phyloP scores from a whole-genome alignment of 1,140 invertebrate species.

The Bilobella aurantiaca region DNA sequence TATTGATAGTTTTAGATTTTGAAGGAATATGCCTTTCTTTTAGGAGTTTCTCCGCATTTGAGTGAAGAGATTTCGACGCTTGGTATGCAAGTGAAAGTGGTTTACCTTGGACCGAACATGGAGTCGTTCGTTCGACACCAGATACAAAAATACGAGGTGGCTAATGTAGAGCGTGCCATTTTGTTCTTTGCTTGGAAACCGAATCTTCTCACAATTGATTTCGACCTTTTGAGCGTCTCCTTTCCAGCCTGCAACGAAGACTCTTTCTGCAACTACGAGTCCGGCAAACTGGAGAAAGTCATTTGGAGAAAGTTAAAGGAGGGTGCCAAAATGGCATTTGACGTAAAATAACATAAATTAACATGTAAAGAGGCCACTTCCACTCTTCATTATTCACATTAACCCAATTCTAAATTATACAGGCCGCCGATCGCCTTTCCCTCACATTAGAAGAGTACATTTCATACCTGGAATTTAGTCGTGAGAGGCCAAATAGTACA shows the following conservation, averaged over 20 bases:
- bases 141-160: constrained; percentile 37
- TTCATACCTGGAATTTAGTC: constrained; percentile 45
- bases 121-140: constrained; percentile 43
- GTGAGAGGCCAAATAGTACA: constrained; percentile 19
- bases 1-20: too few species aligned
- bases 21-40: neutral
- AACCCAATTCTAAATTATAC: too few species aligned
- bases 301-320: constrained; percentile 50
- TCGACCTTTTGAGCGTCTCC: constrained; percentile 43
- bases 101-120: constrained; percentile 45
- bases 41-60: constrained; percentile 44
- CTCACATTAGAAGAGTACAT: constrained; percentile 48
- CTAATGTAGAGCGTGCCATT: constrained; percentile 42
- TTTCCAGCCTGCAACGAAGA: constrained; percentile 34
- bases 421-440: constrained; percentile 48
- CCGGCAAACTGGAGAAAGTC: constrained; percentile 55
- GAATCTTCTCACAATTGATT: constrained; percentile 44
- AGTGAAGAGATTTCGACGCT: constrained; percentile 47
- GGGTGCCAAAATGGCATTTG: constrained; percentile 45
- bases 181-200: constrained; percentile 59
- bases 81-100: constrained; percentile 25
- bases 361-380: constrained; percentile 11
- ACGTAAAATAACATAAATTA: constrained; percentile 36
- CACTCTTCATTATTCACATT: constrained; percentile 27
- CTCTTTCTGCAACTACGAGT: constrained; percentile 50